A percentile compares a stretch with the other conserved stretches of the same genome.
Conservation (phyloP, 2,797 vertebrate species). For the Macropus fuliginosus region DNA sequence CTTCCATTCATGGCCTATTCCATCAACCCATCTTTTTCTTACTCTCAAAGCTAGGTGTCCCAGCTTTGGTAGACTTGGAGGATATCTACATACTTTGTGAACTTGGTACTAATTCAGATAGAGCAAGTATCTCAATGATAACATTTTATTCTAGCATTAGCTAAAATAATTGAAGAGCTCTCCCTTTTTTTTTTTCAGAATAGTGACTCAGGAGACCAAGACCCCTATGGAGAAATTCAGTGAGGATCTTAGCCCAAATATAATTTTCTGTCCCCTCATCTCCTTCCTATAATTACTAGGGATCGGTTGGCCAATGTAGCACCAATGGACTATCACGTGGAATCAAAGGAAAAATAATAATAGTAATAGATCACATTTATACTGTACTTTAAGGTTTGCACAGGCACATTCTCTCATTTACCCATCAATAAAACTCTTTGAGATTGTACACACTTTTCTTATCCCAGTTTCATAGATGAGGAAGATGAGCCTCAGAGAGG, state of each 20-base stretch:
- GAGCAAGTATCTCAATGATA: background rate
- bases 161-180: background rate
- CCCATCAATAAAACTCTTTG: background rate
- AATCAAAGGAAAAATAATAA: background rate
- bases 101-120: background rate
- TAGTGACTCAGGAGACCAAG: background rate
- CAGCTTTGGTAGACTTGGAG: background rate
- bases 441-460: background rate
- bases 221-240: background rate
- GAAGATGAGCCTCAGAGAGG: background rate
- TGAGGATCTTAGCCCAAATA: background rate
- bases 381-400: background rate
- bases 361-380: background rate
- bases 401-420: background rate
- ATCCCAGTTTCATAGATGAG: background rate
- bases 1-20: background rate
- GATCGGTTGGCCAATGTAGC: background rate
- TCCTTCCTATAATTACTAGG: background rate
- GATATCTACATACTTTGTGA: background rate
- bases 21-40: background rate
- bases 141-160: background rate
- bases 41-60: background rate
- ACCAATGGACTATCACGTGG: background rate
- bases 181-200: background rate
- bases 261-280: background rate